Evolutionary conservation across 2,113 vertebrate genomes (phyloP).

Genomic region (human (Homo sapiens)): GRCh38 chr15:82595501-82596000

Average conservation of each 20-base stretch:
- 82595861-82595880: background rate
- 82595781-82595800: background rate
- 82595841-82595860: background rate
- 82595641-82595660: background rate
- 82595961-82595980: background rate
- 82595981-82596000: background rate
- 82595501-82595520: background rate
- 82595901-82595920: background rate
- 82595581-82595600: background rate
- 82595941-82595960: background rate
- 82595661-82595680: background rate
- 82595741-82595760: conserved; percentile 8
- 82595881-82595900: background rate
- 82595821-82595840: background rate
- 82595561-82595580: background rate
- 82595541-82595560: background rate
- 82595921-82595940: background rate
- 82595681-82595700: background rate
- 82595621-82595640: background rate
- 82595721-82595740: background rate
- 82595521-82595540: background rate
- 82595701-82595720: background rate
- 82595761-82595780: background rate
- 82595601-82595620: background rate
- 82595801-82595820: background rate